Conservation (phyloP, 2,113 vertebrate species). For the Labeo rohita region DNA sequence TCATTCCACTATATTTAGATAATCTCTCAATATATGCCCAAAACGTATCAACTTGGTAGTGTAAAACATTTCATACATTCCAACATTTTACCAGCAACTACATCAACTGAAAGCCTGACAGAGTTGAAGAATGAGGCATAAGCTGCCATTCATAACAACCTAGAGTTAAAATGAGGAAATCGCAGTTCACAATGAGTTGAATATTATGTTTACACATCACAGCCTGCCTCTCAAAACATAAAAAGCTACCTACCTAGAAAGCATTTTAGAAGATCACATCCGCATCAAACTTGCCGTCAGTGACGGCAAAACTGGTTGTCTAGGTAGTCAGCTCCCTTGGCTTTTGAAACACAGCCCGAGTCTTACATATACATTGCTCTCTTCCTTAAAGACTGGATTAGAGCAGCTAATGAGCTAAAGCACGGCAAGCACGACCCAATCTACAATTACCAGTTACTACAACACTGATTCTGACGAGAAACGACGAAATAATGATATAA, state of each 20-base stretch:
- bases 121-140: neutral
- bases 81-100: neutral
- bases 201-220: constrained; percentile 12
- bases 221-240: neutral
- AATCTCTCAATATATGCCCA: neutral
- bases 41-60: neutral
- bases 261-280: neutral
- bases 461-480: neutral
- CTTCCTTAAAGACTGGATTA: constrained; percentile 40
- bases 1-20: neutral
- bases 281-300: neutral
- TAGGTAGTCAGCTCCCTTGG: neutral
- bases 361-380: constrained; percentile 17
- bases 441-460: neutral
- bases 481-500: neutral
- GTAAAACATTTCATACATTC: neutral
- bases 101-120: neutral
- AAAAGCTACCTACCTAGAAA: neutral
- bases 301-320: neutral
- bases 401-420: constrained; percentile 22
- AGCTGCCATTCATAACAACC: neutral
- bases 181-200: neutral
- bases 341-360: constrained; percentile 2
- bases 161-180: neutral
- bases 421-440: neutral